Conservation (phyloP, 2,113 vertebrate species). For the Chamaetylas fuelleborni region DNA sequence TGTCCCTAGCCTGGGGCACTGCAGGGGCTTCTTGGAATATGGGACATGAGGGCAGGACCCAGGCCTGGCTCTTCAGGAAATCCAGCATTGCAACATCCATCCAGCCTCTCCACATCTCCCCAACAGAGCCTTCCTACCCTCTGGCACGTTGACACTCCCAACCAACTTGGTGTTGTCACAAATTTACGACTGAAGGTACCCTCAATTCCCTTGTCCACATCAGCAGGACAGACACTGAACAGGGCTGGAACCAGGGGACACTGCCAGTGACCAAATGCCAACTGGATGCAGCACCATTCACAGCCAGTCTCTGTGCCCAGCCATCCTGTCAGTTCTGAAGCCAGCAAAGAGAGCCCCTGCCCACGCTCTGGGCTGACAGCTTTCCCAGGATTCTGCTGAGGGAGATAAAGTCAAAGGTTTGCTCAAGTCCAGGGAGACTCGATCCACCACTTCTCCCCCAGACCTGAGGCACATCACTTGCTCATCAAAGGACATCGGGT, state of each 20-base stretch:
- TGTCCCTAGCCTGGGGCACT: neutral
- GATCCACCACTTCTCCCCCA: neutral
- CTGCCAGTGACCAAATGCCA: fast-evolving
- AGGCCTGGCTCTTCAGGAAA: neutral
- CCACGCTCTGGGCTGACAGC: fast-evolving
- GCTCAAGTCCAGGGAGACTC: neutral
- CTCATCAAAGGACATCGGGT: neutral
- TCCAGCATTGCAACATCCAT: neutral
- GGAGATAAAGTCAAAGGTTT: neutral
- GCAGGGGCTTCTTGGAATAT: neutral
- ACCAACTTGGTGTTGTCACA: too few species aligned
- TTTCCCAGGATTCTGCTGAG: neutral
- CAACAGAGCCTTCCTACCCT: neutral
- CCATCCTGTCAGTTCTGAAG: neutral
- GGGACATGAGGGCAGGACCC: too few species aligned
- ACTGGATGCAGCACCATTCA: fast-evolving
- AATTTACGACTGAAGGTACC: neutral
- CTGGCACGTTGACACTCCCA: fast-evolving
- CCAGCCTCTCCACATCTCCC: too few species aligned
- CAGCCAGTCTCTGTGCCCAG: too few species aligned
- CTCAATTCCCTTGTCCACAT: fast-evolving
- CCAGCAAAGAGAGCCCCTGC: too few species aligned
- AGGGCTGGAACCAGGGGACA: neutral
- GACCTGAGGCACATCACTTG: fast-evolving
- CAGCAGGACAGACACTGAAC: too few species aligned